These are phyloP conservation scores for Ophthalmolycus amberensis DNA, from an alignment of 2,113 vertebrate species.

Conservation along the genomic window DNA sequence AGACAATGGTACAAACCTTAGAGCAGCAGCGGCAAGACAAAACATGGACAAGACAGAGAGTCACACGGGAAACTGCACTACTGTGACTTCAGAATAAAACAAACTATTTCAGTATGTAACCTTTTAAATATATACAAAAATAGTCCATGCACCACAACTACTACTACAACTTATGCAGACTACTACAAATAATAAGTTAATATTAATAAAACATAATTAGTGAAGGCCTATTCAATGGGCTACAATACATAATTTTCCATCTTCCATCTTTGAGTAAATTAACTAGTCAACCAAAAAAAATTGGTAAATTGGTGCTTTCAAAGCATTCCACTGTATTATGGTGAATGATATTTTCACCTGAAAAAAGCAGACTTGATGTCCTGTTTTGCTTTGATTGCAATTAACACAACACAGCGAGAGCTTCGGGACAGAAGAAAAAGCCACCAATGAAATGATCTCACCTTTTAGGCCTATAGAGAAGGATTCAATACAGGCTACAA, in stretches of 20 bases:
- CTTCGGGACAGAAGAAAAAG: neutral
- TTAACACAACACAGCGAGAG: neutral
- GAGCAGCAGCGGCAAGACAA: neutral
- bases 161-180: neutral
- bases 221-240: neutral
- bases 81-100: constrained; percentile 58
- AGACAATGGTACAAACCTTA: constrained; percentile 60
- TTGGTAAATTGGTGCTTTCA: neutral
- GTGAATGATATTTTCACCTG: neutral
- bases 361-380: neutral
- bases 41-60: neutral
- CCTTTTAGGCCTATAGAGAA: neutral
- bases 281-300: neutral
- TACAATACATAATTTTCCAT: neutral
- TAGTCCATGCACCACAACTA: neutral
- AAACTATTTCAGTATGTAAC: neutral
- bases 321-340: neutral
- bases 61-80: constrained; percentile 11
- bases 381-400: neutral
- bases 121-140: neutral
- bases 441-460: neutral
- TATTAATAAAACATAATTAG: neutral
- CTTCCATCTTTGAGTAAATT: neutral
- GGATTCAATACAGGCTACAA: too few species aligned
- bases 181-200: neutral